Evolutionary conservation across 2,888 invertebrate species (phyloP).

Genomic region (Netelia fuscicornis): DNA sequence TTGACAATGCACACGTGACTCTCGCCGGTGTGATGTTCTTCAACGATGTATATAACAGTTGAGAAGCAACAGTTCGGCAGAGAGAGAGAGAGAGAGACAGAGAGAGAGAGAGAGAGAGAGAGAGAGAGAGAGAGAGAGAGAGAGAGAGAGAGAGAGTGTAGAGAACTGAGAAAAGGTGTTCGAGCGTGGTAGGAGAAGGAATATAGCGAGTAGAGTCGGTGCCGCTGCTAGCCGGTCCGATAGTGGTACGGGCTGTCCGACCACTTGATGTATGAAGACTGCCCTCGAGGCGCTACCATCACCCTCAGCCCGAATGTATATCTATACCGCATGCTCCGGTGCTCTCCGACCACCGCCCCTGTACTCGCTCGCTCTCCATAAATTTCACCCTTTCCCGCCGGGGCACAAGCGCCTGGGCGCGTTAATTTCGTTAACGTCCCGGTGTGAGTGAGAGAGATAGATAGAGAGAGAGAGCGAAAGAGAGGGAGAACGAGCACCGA

Average conservation of each 20-base stretch:
- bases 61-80: slow-evolving; percentile 28
- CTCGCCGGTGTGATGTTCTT: slow-evolving; percentile 34
- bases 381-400: slow-evolving; percentile 70
- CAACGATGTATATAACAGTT: background rate
- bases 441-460: slow-evolving; percentile 16
- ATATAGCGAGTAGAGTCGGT: slow-evolving; percentile 31
- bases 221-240: slow-evolving; percentile 48
- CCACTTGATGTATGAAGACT: slow-evolving; percentile 70
- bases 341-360: slow-evolving; percentile 28
- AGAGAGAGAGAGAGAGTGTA: background rate
- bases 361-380: slow-evolving; percentile 69
- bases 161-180: slow-evolving; percentile 14
- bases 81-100: background rate
- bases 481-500: slow-evolving; percentile 25
- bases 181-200: slow-evolving; percentile 3
- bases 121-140: background rate
- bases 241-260: slow-evolving; percentile 65
- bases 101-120: background rate
- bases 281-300: slow-evolving; percentile 60
- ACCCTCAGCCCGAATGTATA: background rate
- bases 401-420: slow-evolving; percentile 55
- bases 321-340: background rate
- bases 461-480: slow-evolving; percentile 25
- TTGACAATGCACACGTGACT: slow-evolving; percentile 12
- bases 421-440: slow-evolving; percentile 71